phyloP scores from a whole-genome alignment of 2,888 invertebrate genomes.

The Lepidonotus clava region DNA sequence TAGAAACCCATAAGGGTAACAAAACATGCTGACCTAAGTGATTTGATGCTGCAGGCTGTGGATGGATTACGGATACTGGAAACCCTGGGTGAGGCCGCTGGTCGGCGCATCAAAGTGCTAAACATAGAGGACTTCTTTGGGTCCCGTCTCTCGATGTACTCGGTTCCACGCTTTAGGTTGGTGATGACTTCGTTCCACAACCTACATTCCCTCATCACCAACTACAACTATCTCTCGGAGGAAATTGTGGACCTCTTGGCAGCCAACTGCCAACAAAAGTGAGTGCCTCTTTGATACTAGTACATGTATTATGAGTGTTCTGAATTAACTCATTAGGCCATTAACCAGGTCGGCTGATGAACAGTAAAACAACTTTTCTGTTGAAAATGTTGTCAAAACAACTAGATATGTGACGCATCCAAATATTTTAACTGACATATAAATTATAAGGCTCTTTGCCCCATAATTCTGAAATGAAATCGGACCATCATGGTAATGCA shows the following conservation, averaged over 20 bases:
- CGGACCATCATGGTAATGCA: no score
- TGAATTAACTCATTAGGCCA: no score
- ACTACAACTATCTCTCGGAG: conserved; percentile 73
- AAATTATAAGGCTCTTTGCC: no score
- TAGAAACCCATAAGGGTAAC: no score
- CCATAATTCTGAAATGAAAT: no score
- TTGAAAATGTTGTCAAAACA: no score
- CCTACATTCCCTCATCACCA: conserved; percentile 68
- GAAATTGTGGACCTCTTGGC: conserved; percentile 42
- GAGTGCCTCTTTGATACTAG: background rate
- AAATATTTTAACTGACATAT: no score
- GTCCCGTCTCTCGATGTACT: conserved; percentile 66
- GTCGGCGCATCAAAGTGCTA: conserved; percentile 66
- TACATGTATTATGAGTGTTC: no score
- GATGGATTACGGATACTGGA: conserved; percentile 65
- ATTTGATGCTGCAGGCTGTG: background rate
- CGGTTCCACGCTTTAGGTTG: conserved; percentile 65
- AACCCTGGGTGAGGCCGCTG: conserved; percentile 67
- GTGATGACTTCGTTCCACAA: conserved; percentile 68
- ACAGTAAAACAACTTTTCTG: no score
- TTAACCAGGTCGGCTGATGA: no score
- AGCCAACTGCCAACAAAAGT: conserved; percentile 34
- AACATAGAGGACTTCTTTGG: conserved; percentile 73
- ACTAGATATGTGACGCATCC: no score
- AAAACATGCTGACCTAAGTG: no score